Evolutionary conservation across 2,888 invertebrate genomes (phyloP), one percentile per base, ranked within the genome.

Genomic region (Taenaris catops): DNA sequence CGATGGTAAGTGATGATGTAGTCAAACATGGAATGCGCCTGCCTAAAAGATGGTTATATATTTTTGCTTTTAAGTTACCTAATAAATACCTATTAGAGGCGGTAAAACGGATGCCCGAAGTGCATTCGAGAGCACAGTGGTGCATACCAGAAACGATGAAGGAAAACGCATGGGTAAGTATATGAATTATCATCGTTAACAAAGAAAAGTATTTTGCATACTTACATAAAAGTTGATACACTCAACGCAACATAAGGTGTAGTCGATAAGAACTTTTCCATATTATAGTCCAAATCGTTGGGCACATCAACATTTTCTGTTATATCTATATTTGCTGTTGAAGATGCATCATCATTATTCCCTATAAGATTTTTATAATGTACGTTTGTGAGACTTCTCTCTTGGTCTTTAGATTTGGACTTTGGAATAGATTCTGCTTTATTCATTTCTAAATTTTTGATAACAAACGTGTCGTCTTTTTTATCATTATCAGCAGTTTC

Each of bases 191-290:
- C n/a, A n/a, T n/a, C n/a, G n/a, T n/a, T n/a, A n/a, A n/a, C n/a
- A n/a, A n/a, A n/a, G n/a, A n/a, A n/a, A n/a, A n/a, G n/a, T n/a
- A n/a, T n/a, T n/a, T n/a, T n/a, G 1, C 8, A 8, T 38, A 65
- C 68, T 59, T 35, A 75, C 70, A 63, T 48, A 20, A 65, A 38
- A 2, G 69, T 69, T 0, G 74, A 62, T 1, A 65, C 51, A 25
- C 62, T 63, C 3, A 70, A 38, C 0, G 63, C 27, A 16, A 62
- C 41, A 11, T 59, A 55, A 3, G 49, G 41, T 0, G 43, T 34
- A 0, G 51, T 48, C 0, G 47, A 37, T 4, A 39, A 8, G 8
- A 41, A 24, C 5, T 29, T 25, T 2, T 33, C 26, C 4, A 32
- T 11, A 29, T 39, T 17, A 25, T 34, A 41, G 20, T 40, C 18